Base-by-base conservation (phyloP, 1,140 invertebrate species). In the Diachasma alloeum region DNA sequence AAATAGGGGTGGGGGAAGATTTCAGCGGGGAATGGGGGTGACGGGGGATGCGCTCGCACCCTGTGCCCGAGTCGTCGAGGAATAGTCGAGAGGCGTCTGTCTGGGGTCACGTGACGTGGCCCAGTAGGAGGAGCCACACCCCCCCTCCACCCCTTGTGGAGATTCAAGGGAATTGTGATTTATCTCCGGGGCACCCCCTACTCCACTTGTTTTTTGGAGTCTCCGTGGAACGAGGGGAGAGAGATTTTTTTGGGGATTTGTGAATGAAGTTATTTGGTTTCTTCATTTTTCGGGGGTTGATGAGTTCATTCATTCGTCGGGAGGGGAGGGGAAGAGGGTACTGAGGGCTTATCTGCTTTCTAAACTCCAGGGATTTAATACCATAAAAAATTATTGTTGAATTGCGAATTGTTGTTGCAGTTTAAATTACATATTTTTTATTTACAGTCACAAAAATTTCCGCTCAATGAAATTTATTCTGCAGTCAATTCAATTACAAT, bases 71-170 rank as follows among this genome's bases (percentile, higher is more conserved):
- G 63, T 19, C n/a, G 36, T 56, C n/a, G 26, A 68, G 63, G 10
- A 44, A 31, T 26, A 75, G 81, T 81, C 77, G 80, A 81, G 83
- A 83, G 83, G 81, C 77, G 79, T 68, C 36, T 68, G 74, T 79
- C 79, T 79, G 15, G 19, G 48, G 59, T 83, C 85, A 87, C 87
- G 86, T 89, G 87, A 87, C 78, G 77, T 74, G 82, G 75, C 78
- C 75, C 81, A 78, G 86, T 87, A 82, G 87, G 86, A 87, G 87
- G 87, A 87, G 86, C 85, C 63, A 85, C 80, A 44, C 71, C 71
- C 81, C 83, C 83, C 86, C 82, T 67, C 46, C 84, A 82, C 82
- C 83, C 83, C 84, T 82, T 71, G 74, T 75, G 80, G 6, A 31
- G 31, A 6, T 80, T 78, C 78, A 87, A 87, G 82, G 83, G 79